A percentile compares a stretch with the other conserved stretches of the same genome.
These are phyloP conservation scores for Aleiodes testaceus DNA, from an alignment of 2,888 invertebrate genomes.

Conservation along the genomic window DNA sequence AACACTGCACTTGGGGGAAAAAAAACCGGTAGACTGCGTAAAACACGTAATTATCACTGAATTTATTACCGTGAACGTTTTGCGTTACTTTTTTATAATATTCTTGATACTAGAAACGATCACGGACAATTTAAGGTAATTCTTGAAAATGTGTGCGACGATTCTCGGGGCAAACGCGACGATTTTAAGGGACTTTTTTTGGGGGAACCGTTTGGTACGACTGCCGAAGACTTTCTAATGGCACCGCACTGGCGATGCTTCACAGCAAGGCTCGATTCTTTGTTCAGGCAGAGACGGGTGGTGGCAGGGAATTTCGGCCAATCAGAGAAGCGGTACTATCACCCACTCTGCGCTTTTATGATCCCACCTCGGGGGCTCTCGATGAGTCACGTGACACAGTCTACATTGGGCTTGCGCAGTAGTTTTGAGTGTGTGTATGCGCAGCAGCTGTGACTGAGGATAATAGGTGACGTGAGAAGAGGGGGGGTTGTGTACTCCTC, in stretches of 20 bases:
- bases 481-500: not conserved
- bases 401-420: slow-evolving; percentile 50
- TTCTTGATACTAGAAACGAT: not conserved
- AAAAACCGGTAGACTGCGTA: too few relatives aligned
- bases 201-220: slow-evolving; percentile 55
- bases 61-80: too few relatives aligned
- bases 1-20: too few relatives aligned
- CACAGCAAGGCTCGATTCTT: slow-evolving; percentile 63
- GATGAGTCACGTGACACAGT: slow-evolving; percentile 51
- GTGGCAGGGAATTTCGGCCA: slow-evolving; percentile 54
- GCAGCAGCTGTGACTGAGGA: slow-evolving; percentile 34
- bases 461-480: slow-evolving; percentile 23
- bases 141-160: too few relatives aligned
- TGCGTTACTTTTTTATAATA: not conserved
- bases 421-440: slow-evolving; percentile 10
- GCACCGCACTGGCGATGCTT: slow-evolving; percentile 53
- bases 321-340: slow-evolving; percentile 44
- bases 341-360: slow-evolving; percentile 27
- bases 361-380: slow-evolving; percentile 39
- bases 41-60: too few relatives aligned
- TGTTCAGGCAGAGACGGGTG: slow-evolving; percentile 57
- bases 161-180: too few relatives aligned
- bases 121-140: not conserved
- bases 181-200: not conserved
- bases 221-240: slow-evolving; percentile 68